Evolutionary conservation across 92 coral and sea anemone species (phyloP), one percentile per base, ranked within the genome.

Genomic region (Porites evermanni): DNA sequence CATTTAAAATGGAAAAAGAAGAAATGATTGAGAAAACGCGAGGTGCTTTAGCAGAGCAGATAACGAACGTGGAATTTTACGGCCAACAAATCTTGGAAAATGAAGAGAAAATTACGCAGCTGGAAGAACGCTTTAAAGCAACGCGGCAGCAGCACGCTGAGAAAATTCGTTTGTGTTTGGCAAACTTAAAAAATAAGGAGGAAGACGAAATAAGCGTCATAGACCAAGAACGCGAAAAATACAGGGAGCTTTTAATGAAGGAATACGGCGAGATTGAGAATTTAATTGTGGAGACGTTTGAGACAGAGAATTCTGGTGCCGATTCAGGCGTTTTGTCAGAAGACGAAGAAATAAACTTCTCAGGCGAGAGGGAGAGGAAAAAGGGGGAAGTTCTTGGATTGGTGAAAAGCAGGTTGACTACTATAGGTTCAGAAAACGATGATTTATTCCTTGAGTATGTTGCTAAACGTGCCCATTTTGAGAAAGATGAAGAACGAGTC

Each of bases 401-500:
- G 2, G 92, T 97, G 53, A 88, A 93, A 79, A 88, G 79, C 17
- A 90, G 91, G 77, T 64, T 94, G 66, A 92, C 81, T 53, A 89
- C 79, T 38, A 86, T 95, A 58, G 97, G 96, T 20, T 86, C 91
- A 1, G 93, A 92, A 4, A 90, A 90, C 18, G 90, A 90, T 67
- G 87, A 86, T 14, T 56, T 85, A 17, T 93, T 95, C 51, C 77
- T 85, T n/a, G 92, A 91, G n/a, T 95, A 89, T 77, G 89, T 95
- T 18, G 93, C 89, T 7, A 90, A 86, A 65, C 87, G 93, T 8
- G 93, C 95, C 38, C 94, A 80, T 66, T 88, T 95, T 38, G 98
- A 95, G 64, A 90, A 85, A 85, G 98, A 95, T 38, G 96, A 95
- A 64, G 98, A 95, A 51, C 69, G 96, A 70, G 93, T 93, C 29